Conservation (phyloP, 2,113 vertebrate species). For the Hemiprocne comata region DNA sequence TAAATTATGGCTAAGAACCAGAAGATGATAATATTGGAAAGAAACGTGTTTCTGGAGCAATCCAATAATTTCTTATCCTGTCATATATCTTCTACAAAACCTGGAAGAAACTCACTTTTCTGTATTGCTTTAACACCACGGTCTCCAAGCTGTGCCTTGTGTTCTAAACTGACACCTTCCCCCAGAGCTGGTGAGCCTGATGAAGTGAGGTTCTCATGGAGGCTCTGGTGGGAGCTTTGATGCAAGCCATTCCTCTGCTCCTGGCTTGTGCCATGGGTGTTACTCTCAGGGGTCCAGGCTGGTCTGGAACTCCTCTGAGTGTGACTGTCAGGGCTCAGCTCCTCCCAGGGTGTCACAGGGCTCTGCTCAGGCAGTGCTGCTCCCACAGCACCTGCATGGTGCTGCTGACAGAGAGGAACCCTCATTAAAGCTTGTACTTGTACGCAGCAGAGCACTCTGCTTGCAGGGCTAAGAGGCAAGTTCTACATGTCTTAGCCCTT, state of each 20-base stretch:
- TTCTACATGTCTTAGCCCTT: not conserved
- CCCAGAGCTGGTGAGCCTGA: not conserved
- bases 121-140: not conserved
- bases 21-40: not conserved
- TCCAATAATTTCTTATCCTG: not conserved
- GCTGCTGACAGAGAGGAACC: not conserved
- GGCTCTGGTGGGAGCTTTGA: not conserved
- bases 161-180: not conserved
- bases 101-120: slow-evolving; percentile 67
- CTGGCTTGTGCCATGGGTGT: not conserved
- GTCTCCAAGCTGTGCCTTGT: not conserved
- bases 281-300: not conserved
- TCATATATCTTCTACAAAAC: slow-evolving; percentile 59
- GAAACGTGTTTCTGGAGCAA: not conserved
- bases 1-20: not conserved
- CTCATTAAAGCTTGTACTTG: rapidly evolving
- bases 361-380: slow-evolving; percentile 52
- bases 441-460: not conserved
- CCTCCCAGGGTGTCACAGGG: slow-evolving; percentile 35
- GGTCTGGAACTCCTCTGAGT: not conserved
- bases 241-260: slow-evolving; percentile 2
- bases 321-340: not conserved
- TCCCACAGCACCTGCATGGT: slow-evolving; percentile 48
- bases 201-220: not conserved
- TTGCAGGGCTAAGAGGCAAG: not conserved